A percentile compares a stretch with the other conserved stretches of the same genome.
Evolutionary conservation across 2,797 vertebrate species (phyloP).

Genomic region (Sebastes nivosus): DNA sequence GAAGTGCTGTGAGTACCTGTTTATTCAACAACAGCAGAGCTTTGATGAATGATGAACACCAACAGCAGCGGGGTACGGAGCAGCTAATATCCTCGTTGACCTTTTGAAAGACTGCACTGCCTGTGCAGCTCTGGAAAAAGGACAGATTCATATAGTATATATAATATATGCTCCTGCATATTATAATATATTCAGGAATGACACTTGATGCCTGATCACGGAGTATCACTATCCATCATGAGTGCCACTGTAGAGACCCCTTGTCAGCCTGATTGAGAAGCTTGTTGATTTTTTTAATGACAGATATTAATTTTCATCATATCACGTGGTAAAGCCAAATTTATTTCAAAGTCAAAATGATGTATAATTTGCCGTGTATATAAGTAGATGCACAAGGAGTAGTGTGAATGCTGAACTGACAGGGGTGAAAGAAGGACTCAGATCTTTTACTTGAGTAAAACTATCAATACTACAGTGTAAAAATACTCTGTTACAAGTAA

Average conservation of each 20-base stretch:
- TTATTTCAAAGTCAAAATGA: not conserved
- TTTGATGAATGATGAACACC: slow-evolving; percentile 11
- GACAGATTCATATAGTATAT: not conserved
- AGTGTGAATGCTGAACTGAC: not conserved
- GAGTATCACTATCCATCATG: not conserved
- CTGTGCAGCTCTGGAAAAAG: slow-evolving; percentile 10
- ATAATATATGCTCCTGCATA: no score
- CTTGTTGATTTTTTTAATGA: not conserved
- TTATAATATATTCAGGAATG: not conserved
- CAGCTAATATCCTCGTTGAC: slow-evolving; percentile 41
- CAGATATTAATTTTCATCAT: not conserved
- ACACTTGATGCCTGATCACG: not conserved
- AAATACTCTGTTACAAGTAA: no score
- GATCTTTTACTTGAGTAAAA: no score
- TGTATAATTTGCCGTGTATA: not conserved
- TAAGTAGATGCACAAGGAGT: not conserved
- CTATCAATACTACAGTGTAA: no score
- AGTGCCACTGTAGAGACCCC: not conserved
- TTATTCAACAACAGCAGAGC: slow-evolving; percentile 16
- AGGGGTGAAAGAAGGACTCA: no score
- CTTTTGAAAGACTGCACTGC: slow-evolving; percentile 50
- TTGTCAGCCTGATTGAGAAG: not conserved
- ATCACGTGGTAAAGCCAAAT: not conserved
- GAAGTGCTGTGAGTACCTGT: slow-evolving; percentile 97
- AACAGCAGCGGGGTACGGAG: slow-evolving; percentile 12